Conservation (phyloP, 2,113 vertebrate genomes). For the Pachycephala philippinensis region DNA sequence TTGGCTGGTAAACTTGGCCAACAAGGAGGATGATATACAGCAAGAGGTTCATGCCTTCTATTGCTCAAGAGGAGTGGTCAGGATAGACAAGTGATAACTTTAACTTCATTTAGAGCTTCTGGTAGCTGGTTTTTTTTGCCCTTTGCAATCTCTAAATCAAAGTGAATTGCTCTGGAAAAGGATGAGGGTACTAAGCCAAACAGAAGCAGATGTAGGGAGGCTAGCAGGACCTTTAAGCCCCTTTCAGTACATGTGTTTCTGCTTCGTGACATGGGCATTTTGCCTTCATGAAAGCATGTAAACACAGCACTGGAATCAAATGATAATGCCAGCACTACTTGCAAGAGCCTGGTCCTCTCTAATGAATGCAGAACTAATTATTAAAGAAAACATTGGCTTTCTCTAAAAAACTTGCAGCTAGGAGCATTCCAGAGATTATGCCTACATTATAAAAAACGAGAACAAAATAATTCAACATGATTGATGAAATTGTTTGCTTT, state of each 20-base stretch:
- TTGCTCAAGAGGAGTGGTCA: not conserved
- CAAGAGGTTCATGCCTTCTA: not conserved
- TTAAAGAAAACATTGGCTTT: not conserved
- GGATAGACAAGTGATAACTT: not conserved
- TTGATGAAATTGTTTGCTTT: constrained; percentile 46
- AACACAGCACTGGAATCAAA: not conserved
- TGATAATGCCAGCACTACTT: not conserved
- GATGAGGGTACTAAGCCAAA: not conserved
- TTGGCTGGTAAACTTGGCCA: not conserved
- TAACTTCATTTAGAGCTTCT: not conserved
- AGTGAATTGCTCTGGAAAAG: not conserved
- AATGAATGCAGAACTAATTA: not conserved
- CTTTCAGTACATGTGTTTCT: not conserved
- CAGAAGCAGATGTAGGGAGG: not conserved
- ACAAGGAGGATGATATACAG: not conserved
- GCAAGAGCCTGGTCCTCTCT: not conserved
- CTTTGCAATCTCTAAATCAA: not conserved
- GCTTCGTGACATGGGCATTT: not conserved
- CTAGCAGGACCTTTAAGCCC: not conserved
- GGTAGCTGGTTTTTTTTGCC: not conserved
- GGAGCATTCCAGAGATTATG: not conserved
- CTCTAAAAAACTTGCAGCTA: not conserved
- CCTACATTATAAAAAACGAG: not conserved
- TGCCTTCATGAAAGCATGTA: not conserved
- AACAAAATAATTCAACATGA: constrained; percentile 12